Evolutionary conservation across 2,113 vertebrate species (phyloP), one percentile per base, ranked within the genome.

Genomic region (Argyrosomus japonicus): DNA sequence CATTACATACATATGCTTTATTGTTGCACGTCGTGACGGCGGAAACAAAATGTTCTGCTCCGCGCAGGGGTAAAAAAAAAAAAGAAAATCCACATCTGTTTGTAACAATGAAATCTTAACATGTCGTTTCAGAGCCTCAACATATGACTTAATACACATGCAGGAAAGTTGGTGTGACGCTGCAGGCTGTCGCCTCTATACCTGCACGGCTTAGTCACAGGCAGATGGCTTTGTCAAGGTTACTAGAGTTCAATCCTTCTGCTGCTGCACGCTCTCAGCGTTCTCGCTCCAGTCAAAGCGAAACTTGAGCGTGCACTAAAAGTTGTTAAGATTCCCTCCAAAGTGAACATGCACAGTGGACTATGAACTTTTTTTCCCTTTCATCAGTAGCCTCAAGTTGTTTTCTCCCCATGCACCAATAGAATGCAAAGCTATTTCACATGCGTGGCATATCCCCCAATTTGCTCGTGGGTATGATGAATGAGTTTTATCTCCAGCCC

Each of bases 161-260:
- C 1, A 15, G 43, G 1, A 63, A 84, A 76, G 62, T 81, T n/a
- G 14, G 5, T 32, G 36, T 32, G 2, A 71, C 63, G 61, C 15
- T 53, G 61, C 29, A 14, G 6, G 6, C 62, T 8, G 3, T 36
- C 32, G 27, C 80, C 12, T 79, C 47, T 79, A 68, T 79, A 70
- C 77, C 83, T 88, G 83, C 76, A 57, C 12, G 67, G 56, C 62
- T 79, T 27, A 62, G 71, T 68, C 76, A 6, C 40, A 68, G 47
- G 84, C 75, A 47, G 80, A 69, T 36, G 86, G 85, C 83, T 88
- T 74, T 17, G 64, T 57, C 21, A 5, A 47, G 94, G 95, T 95
- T 94, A 95, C 94, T 94, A 9, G 25, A 95, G 94, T 94, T 95
- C 94, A 95, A 95, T 84, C 82, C 78, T 47, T n/a, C 14, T 58